Evolutionary conservation across 2,888 invertebrate species (phyloP).

Genomic region (Holacanthella duospinosa): DNA sequence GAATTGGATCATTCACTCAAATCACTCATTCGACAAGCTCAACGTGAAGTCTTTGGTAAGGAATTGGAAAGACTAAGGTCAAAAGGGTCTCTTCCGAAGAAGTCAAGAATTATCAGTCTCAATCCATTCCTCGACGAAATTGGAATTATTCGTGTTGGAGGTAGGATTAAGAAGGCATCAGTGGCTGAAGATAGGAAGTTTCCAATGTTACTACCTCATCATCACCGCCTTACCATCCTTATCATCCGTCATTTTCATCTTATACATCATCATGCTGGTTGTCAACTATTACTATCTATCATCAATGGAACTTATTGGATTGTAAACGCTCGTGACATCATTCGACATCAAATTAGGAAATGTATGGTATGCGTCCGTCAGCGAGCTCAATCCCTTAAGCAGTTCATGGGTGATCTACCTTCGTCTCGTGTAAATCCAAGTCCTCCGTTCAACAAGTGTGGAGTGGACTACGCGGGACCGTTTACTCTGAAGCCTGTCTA

Average conservation of each 20-base stretch:
- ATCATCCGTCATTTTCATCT: constrained; percentile 24
- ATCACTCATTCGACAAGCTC: background rate
- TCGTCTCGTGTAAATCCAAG: constrained; percentile 35
- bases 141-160: constrained; percentile 7
- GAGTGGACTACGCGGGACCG: constrained; percentile 40
- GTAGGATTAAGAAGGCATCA: background rate
- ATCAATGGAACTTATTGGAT: constrained; percentile 38
- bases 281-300: constrained; percentile 22
- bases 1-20: background rate
- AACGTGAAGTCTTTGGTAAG: background rate
- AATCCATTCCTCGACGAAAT: constrained; percentile 7
- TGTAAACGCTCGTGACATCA: constrained; percentile 30
- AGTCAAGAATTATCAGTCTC: background rate
- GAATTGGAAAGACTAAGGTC: background rate
- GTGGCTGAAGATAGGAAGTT: background rate
- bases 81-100: background rate
- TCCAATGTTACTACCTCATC: constrained; percentile 15
- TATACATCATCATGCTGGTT: constrained; percentile 31
- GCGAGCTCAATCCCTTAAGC: constrained; percentile 25
- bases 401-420: constrained; percentile 40
- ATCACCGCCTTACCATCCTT: constrained; percentile 12
- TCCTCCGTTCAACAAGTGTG: constrained; percentile 38
- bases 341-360: constrained; percentile 26
- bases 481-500: constrained; percentile 32
- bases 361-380: constrained; percentile 39